Conservation (phyloP, 2,888 invertebrate genomes). For the Steinernema carpocapsae region DNA sequence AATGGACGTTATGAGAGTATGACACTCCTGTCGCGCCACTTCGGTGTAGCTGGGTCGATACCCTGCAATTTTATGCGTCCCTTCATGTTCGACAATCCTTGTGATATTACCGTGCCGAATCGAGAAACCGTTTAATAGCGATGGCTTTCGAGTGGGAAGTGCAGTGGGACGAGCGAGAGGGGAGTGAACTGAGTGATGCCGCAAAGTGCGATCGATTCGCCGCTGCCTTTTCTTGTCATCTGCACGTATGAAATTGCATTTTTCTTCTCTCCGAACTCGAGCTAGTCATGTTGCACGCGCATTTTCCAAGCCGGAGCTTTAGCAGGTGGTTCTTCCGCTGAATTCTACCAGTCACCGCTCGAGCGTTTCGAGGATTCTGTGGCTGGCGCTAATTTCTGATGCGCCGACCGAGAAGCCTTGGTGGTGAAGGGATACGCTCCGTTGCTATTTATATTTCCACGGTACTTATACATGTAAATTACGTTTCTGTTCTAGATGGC, state of each 20-base stretch:
- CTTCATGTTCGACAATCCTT: no score
- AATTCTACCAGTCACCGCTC: not conserved
- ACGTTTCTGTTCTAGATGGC: constrained; percentile 43
- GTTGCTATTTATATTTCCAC: not conserved
- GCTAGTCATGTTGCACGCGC: no score
- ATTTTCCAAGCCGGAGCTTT: no score
- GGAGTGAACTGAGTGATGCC: constrained; percentile 18
- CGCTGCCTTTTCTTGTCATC: constrained; percentile 20
- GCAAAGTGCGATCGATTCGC: constrained; percentile 15
- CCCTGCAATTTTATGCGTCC: no score
- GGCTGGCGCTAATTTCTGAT: not conserved
- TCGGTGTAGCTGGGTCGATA: no score
- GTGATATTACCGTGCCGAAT: no score
- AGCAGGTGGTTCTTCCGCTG: no score
- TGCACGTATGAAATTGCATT: constrained; percentile 14
- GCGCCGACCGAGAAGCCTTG: not conserved
- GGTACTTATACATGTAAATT: not conserved
- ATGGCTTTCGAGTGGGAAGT: not conserved
- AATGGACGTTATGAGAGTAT: not conserved
- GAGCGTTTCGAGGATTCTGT: not conserved
- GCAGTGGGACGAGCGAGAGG: not conserved
- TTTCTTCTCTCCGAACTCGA: no score
- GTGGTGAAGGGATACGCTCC: no score
- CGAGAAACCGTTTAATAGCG: no score
- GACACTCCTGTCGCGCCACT: no score